Percentiles rank a stretch among this genome's conserved stretches.
phyloP scores from a whole-genome alignment of 2,888 invertebrate species.

The Strigamia transsilvanica region DNA sequence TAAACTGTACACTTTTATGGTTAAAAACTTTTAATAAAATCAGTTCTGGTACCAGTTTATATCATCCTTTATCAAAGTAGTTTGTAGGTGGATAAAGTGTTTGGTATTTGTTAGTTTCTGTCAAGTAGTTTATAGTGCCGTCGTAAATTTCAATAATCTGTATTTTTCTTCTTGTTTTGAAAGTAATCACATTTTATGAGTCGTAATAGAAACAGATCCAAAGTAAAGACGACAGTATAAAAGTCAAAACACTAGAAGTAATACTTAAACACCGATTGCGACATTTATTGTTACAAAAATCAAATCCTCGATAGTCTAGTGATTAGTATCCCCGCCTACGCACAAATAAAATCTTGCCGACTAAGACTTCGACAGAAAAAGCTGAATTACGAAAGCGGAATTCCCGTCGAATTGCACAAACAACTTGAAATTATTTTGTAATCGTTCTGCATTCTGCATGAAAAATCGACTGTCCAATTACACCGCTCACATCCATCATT shows the following conservation, averaged over 20 bases:
- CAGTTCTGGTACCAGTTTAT: background rate
- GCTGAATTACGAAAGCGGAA: no score
- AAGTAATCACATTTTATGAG: no score
- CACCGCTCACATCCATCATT: background rate
- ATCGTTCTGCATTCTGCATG: background rate
- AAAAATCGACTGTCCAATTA: background rate
- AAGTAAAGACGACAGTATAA: no score
- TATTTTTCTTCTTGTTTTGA: no score
- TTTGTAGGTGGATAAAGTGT: background rate
- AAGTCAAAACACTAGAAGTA: no score
- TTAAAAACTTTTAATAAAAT: background rate
- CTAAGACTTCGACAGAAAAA: background rate
- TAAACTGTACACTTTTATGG: constrained; percentile 1
- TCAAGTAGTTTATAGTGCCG: background rate
- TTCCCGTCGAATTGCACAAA: no score
- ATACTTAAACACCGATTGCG: no score
- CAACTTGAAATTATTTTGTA: background rate
- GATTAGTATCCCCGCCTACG: background rate
- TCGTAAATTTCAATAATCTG: background rate
- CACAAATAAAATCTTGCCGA: background rate
- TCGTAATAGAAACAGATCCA: no score
- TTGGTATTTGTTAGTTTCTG: background rate
- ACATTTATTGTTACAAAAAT: no score
- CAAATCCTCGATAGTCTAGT: background rate
- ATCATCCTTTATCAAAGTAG: background rate